phyloP scores from a whole-genome alignment of 1,140 invertebrate genomes.

The Drosophila sulfurigaster region DNA sequence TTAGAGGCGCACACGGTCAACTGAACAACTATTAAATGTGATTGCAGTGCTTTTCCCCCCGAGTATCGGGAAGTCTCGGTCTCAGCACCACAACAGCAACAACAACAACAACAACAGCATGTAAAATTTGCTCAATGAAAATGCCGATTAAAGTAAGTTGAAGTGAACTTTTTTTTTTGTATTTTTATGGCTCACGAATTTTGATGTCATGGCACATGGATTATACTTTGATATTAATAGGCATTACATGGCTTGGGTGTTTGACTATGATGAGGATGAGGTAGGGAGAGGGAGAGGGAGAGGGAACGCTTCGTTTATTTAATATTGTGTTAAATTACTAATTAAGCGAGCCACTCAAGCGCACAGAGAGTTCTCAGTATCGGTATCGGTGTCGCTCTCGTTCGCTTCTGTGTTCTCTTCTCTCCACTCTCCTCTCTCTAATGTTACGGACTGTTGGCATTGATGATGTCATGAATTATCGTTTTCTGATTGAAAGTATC shows the following conservation, averaged over 20 bases:
- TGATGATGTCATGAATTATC: conserved; percentile 83
- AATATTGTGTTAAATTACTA: conserved; percentile 81
- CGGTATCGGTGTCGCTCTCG: background rate
- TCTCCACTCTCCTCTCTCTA: background rate
- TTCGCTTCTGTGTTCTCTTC: background rate
- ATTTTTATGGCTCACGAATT: conserved; percentile 63
- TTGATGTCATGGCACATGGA: conserved; percentile 66
- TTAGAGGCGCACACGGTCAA: conserved; percentile 56
- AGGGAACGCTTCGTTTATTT: conserved; percentile 63
- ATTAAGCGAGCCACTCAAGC: conserved; percentile 74
- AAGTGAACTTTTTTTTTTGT: conserved; percentile 27
- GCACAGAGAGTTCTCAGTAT: conserved; percentile 24
- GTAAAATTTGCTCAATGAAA: conserved; percentile 70
- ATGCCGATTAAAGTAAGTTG: conserved; percentile 73
- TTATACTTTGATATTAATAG: conserved; percentile 64
- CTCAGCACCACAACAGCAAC: conserved; percentile 1
- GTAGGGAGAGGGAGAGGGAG: conserved; percentile 9
- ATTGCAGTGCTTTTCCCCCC: conserved; percentile 34
- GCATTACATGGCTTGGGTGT: conserved; percentile 54
- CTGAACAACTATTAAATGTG: conserved; percentile 60
- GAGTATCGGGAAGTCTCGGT: conserved; percentile 24
- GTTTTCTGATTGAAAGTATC: conserved; percentile 82
- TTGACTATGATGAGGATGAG: background rate
- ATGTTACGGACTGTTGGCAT: conserved; percentile 50
- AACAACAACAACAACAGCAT: conserved; percentile 24